phyloP scores from a whole-genome alignment of 2,113 vertebrate genomes.

The Addax nasomaculatus region DNA sequence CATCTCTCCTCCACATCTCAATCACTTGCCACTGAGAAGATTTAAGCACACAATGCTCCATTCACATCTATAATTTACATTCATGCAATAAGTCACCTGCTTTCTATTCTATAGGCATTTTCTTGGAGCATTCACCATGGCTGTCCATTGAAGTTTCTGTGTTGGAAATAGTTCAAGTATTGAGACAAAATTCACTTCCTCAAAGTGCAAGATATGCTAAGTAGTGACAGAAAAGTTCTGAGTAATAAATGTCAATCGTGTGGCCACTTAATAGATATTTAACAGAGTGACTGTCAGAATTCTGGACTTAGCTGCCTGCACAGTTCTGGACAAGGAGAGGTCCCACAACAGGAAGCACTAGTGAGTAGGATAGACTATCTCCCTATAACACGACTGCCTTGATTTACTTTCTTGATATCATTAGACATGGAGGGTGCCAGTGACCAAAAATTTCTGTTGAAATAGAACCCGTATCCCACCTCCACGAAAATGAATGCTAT shows the following conservation, averaged over 20 bases:
- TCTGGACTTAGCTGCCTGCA: neutral
- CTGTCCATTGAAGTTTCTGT: neutral
- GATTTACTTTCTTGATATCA: neutral
- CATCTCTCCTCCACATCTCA: neutral
- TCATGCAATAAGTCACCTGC: neutral
- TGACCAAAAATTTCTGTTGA: neutral
- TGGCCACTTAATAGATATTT: neutral
- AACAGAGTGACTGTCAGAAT: neutral
- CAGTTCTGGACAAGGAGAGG: neutral
- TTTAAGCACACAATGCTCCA: neutral
- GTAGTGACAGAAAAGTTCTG: neutral
- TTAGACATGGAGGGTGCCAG: accelerated
- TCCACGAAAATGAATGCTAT: neutral
- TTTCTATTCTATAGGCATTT: neutral
- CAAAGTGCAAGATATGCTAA: neutral
- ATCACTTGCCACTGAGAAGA: neutral
- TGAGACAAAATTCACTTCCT: neutral
- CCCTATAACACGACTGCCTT: neutral
- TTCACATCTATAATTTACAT: neutral
- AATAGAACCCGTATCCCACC: neutral
- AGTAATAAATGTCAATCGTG: neutral
- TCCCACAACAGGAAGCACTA: neutral
- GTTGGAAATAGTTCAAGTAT: neutral
- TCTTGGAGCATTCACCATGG: neutral
- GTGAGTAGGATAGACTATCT: neutral